These are phyloP conservation scores for Emydocephalus ijimae DNA, from an alignment of 2,113 vertebrate genomes.

Conservation along the genomic window DNA sequence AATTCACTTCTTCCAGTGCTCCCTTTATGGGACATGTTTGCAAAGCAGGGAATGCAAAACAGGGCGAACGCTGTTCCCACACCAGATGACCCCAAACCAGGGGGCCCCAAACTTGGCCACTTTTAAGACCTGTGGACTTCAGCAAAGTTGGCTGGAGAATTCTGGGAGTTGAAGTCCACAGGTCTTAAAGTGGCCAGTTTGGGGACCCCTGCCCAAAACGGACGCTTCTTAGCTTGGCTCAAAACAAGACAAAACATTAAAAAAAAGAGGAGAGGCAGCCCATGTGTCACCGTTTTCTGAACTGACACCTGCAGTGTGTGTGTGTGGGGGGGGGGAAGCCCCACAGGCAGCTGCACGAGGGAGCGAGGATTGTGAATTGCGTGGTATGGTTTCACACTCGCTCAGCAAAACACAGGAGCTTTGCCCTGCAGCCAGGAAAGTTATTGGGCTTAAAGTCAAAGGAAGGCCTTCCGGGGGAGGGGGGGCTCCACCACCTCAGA, in stretches of 20 bases:
- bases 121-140: too few species aligned
- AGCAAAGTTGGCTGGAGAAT: too few species aligned
- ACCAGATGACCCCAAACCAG: not conserved
- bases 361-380: not conserved
- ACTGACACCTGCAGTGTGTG: not conserved
- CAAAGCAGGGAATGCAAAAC: not conserved
- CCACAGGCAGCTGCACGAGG: not conserved
- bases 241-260: not conserved
- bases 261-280: not conserved
- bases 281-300: not conserved
- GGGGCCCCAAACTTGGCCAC: too few species aligned
- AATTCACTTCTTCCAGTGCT: not conserved
- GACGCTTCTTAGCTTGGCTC: not conserved
- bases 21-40: not conserved
- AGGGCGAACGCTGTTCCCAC: fast-evolving
- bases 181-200: too few species aligned
- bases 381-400: not conserved
- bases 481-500: too few species aligned
- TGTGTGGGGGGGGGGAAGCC: too few species aligned
- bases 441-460: not conserved
- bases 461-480: too few species aligned
- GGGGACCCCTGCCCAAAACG: too few species aligned
- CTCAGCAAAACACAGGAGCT: not conserved
- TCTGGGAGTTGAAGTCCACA: too few species aligned
- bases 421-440: too few species aligned